A percentile compares a stretch with the other conserved stretches of the same genome.
Conservation (phyloP, 2,888 invertebrate genomes). For the Clostera curtula region DNA sequence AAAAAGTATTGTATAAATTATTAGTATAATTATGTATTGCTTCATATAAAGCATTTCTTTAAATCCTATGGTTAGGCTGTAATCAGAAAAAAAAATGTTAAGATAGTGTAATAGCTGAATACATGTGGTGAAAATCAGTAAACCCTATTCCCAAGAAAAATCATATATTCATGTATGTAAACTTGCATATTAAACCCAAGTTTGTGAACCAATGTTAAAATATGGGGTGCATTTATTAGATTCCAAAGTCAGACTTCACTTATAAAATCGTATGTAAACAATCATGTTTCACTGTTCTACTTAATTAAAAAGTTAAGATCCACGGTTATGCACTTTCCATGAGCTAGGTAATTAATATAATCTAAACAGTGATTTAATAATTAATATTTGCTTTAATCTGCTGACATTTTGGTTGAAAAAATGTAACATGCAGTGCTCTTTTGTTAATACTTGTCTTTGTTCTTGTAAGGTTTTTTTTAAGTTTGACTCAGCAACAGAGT, state of each 20-base stretch:
- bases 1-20: conserved; percentile 36
- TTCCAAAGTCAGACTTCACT: too few relatives aligned
- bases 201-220: too few relatives aligned
- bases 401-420: conserved; percentile 49
- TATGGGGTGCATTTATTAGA: too few relatives aligned
- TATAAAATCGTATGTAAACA: conserved; percentile 25
- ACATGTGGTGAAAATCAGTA: not conserved
- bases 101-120: conserved; percentile 17
- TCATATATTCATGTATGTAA: too few relatives aligned
- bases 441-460: conserved; percentile 52
- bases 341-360: conserved; percentile 35
- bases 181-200: too few relatives aligned
- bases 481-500: conserved; percentile 70
- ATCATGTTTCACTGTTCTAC: conserved; percentile 31
- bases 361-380: conserved; percentile 41
- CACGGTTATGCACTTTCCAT: conserved; percentile 29
- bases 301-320: conserved; percentile 26
- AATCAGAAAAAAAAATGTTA: conserved; percentile 26
- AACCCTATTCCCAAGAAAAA: too few relatives aligned
- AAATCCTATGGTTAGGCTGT: conserved; percentile 30
- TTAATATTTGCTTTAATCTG: conserved; percentile 47
- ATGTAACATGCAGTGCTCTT: conserved; percentile 63
- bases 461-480: conserved; percentile 55
- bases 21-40: conserved; percentile 46
- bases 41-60: conserved; percentile 37